Conservation (phyloP, 2,888 invertebrate species). For the Barypeithes pellucidus region DNA sequence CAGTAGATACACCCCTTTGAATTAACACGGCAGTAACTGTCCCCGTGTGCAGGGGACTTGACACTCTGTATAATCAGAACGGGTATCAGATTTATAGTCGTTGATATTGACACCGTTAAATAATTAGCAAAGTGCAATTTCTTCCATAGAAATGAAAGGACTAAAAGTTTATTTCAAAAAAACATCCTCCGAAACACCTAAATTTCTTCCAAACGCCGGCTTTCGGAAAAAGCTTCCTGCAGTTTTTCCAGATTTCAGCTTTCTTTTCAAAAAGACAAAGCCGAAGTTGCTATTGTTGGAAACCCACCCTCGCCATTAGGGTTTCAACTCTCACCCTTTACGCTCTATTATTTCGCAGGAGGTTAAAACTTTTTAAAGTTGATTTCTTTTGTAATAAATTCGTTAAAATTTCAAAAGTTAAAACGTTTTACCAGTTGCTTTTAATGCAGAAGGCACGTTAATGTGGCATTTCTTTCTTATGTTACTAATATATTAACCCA, state of each 20-base stretch:
- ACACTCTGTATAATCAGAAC: no score
- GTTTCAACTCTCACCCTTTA: constrained; percentile 38
- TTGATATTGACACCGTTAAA: no score
- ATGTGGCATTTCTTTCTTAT: constrained; percentile 7
- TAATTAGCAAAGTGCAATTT: no score
- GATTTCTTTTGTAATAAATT: constrained; percentile 45
- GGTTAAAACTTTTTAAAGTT: constrained; percentile 43
- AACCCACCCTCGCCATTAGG: constrained; percentile 42
- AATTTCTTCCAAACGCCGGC: constrained; percentile 13
- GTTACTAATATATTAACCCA: not conserved
- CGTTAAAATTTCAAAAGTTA: constrained; percentile 33
- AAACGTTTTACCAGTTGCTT: constrained; percentile 29
- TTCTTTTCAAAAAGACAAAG: constrained; percentile 43
- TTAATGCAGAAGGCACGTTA: constrained; percentile 6
- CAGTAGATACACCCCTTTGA: no score
- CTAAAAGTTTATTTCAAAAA: not conserved
- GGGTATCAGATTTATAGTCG: no score
- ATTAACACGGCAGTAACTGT: no score
- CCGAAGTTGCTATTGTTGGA: constrained; percentile 34
- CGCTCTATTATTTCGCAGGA: constrained; percentile 44
- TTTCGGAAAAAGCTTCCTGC: constrained; percentile 30
- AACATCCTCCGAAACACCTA: constrained; percentile 6
- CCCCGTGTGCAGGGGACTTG: no score
- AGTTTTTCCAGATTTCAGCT: constrained; percentile 38
- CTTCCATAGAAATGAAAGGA: not conserved